Evolutionary conservation across 1,140 invertebrate species (phyloP), one percentile per base, ranked within the genome.

Genomic region (Drosophila grimshawi): DNA sequence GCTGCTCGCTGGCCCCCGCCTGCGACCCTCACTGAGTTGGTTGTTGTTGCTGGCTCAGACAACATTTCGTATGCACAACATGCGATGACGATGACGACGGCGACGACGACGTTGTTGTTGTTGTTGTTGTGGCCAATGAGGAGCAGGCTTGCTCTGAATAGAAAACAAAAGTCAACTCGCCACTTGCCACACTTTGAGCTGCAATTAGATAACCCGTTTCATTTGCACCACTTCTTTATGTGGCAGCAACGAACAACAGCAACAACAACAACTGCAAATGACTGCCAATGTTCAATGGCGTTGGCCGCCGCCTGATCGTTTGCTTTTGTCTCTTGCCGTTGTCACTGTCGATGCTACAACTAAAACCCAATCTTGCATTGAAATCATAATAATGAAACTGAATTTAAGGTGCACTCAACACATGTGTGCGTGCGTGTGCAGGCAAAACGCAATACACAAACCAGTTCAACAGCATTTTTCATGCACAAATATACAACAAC

Each of bases 171-270:
- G 83, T 86, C 83, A 86, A 88, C 80, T 81, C 71, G 85, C 85
- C 85, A 85, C 85, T 86, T 86, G 83, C 83, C 83, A 88, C 85
- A 89, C 76, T 80, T 72, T 52, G 85, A 74, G 76, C 80, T 78
- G 85, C 85, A 89, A 89, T 89, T 89, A 89, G 85, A 89, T 89
- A 89, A 89, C 85, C 83, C 77, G 85, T 89, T 89, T 89, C 85
- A 81, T 81, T 83, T 89, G 86, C 85, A 88, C 85, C 78, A 89
- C 77, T 89, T 89, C 89, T 80, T 65, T 43, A n/a, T 41, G 55
- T 52, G 62, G 53, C 43, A 61, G 43, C 59, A 45, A 43, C 57
- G 45, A 53, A n/a, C 27, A 61, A 55, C 69, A 53, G 19, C 43
- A 39, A 59, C 35, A 19, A n/a, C 55, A 32, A 32, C 48, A 51